A percentile compares a stretch with the other conserved stretches of the same genome.
These are phyloP conservation scores for Corvus hawaiiensis DNA, from an alignment of 2,113 vertebrate genomes.

Conservation along the genomic window DNA sequence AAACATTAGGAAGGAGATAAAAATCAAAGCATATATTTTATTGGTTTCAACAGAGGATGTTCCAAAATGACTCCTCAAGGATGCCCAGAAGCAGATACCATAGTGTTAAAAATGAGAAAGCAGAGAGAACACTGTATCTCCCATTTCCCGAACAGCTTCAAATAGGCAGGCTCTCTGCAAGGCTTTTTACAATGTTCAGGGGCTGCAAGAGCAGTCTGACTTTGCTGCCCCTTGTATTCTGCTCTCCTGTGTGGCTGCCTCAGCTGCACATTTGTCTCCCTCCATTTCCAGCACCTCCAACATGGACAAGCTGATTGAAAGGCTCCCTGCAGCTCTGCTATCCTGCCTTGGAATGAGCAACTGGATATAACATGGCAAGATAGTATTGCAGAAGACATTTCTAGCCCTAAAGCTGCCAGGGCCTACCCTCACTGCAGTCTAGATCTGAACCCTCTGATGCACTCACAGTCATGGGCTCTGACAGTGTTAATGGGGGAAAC, in stretches of 20 bases:
- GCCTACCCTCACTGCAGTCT: background rate
- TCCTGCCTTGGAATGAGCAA: background rate
- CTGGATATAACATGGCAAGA: background rate
- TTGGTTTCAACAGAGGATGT: background rate
- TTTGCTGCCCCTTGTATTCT: background rate
- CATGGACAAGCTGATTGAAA: background rate
- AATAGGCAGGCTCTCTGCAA: background rate
- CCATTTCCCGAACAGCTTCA: background rate
- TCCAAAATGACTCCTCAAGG: background rate
- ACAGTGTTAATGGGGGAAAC: rapidly evolving
- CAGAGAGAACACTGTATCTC: background rate
- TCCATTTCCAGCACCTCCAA: background rate
- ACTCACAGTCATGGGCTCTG: background rate
- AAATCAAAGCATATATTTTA: background rate
- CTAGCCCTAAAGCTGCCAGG: background rate
- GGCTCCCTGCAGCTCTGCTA: background rate
- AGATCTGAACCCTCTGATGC: background rate
- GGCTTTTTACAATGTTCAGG: background rate
- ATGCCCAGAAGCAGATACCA: background rate
- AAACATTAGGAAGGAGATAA: background rate
- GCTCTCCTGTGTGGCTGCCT: background rate
- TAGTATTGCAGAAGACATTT: background rate
- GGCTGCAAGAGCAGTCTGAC: background rate
- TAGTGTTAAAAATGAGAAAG: background rate
- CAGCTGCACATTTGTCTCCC: background rate